Base-by-base conservation (phyloP, 2,888 invertebrate genomes). In the Erebia palarica region DNA sequence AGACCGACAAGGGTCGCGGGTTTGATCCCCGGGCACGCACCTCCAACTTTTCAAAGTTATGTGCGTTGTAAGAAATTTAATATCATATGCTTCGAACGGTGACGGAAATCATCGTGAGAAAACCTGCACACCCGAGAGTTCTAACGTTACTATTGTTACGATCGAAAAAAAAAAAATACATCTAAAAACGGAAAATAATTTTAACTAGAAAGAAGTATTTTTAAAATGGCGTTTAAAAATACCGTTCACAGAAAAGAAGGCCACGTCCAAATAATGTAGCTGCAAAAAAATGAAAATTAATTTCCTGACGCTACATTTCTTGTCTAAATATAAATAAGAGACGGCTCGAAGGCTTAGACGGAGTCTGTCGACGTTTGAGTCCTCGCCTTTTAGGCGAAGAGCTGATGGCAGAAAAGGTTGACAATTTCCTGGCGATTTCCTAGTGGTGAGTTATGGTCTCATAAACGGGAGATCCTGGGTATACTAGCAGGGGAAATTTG, bases 301-400 rank as follows among this genome's bases (percentile, higher is more conserved):
- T 83, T 88, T 86, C 84, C 83, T 81, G 81, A 79, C 81, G 81
- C 82, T 81, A 84, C 85, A 86, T 87, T 87, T 86, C 83, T 83
- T 82, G 81, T 79, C 78, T 79, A 81, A 82, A 81, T 80, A 80
- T 80, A 82, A 83, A 83, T 83, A 82, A 80, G 78, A 81, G 84
- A 76, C 75, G 77, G 85, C 86, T 84, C 80, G 84, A 83, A 87
- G 86, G 91, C 90, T 91, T 90, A 91, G 36, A 36, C 7, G 7
- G 85, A 79, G 83, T 80, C 86, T 88, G 90, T 90, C 87, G 85
- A 78, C 87, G 83, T 80, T 82, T 80, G 83, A 87, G 87, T 88
- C 85, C 84, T 83, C 85, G 85, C 84, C 84, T 89, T 87, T 86
- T 89, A 90, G 47, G 47, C 47, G 4, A 47, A 47, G 47, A 47